Evolutionary conservation across 2,888 invertebrate species (phyloP), one percentile per base, ranked within the genome.

Genomic region (Ennomos erosarius): DNA sequence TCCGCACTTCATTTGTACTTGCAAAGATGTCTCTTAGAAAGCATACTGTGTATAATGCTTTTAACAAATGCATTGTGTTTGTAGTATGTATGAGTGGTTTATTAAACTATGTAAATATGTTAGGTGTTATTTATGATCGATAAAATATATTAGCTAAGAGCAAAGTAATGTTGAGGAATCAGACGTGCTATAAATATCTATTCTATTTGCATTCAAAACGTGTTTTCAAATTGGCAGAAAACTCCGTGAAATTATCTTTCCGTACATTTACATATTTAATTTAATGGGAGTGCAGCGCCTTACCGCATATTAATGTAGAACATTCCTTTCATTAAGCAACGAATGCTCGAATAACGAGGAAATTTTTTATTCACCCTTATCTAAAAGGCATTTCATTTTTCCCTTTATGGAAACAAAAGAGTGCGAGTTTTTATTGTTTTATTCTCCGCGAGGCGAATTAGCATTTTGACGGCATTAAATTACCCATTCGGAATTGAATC

Each of bases 191-290:
- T 26, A 26, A 4, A 26, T 26, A 3, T 26, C 26, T 13, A 16
- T 36, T 12, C 36, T 26, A 35, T 43, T 53, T 35, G 11, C 11
- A 60, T 55, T 60, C 55, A 60, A 59, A 51, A 16, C 55, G 35
- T 60, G 55, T 52, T 51, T 55, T 47, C 16, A 51, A 55, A 55
- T 55, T 51, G 47, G 46, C 51, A 55, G 55, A 60, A 55, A 47
- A 51, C 55, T 55, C 51, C 35, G 51, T 60, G 39, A 55, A 60
- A 55, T 60, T 60, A 60, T 55, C 55, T 55, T 33, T 59, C 45
- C 49, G 51, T 60, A 60, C 55, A 60, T 60, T 60, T 60, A 60
- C 55, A 60, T 60, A 55, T 38, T 51, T 60, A 55, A 60, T 60
- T 60, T 60, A 55, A 47, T 52, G 51, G 47, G 59, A 60, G 59